Evolutionary conservation across 2,888 invertebrate genomes (phyloP).

Genomic region (Aproaerema taeniolella): DNA sequence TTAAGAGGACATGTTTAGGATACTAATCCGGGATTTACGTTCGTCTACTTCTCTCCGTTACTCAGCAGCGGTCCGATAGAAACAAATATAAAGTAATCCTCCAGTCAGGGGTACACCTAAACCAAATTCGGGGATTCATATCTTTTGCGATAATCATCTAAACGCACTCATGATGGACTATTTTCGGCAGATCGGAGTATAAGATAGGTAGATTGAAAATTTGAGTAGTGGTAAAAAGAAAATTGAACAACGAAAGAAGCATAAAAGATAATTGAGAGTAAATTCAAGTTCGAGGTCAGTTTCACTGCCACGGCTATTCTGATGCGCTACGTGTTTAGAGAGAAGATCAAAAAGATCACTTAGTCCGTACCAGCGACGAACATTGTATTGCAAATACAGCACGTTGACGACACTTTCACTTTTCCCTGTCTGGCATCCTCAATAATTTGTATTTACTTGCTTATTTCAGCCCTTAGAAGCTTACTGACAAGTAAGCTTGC

Average conservation of each 20-base stretch:
- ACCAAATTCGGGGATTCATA: not conserved
- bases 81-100: constrained; percentile 19
- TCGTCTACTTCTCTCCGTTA: constrained; percentile 14
- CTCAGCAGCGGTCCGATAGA: constrained; percentile 12
- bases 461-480: too few relatives aligned
- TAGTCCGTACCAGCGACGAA: too few relatives aligned
- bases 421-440: too few relatives aligned
- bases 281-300: constrained; percentile 36
- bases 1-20: constrained; percentile 21
- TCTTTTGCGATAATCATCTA: constrained; percentile 2
- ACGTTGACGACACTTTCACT: constrained; percentile 29
- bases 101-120: constrained; percentile 12
- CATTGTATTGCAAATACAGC: constrained; percentile 16
- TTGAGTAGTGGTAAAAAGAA: not conserved
- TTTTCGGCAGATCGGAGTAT: not conserved
- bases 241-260: not conserved
- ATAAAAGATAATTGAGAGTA: constrained; percentile 1
- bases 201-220: not conserved
- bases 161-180: not conserved
- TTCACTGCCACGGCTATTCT: constrained; percentile 26
- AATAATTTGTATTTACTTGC: too few relatives aligned
- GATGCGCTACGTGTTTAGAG: not conserved
- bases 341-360: too few relatives aligned
- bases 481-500: too few relatives aligned
- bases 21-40: constrained; percentile 28